Conservation (phyloP, 2,797 vertebrate genomes). For the Botia kubotai region DNA sequence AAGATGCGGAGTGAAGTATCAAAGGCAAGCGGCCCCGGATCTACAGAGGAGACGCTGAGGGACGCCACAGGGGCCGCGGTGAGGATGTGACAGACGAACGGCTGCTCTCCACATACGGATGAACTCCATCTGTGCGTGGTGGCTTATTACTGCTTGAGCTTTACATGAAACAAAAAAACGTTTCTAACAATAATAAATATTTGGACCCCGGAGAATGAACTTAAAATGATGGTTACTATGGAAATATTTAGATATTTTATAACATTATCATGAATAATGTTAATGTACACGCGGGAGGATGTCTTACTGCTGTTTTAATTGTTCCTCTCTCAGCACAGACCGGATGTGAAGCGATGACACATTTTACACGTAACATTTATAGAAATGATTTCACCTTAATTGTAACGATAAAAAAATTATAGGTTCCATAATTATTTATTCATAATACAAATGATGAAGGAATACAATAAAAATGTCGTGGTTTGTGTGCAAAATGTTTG, state of each 20-base stretch:
- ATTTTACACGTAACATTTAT: background rate
- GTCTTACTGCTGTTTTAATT: too few relatives aligned
- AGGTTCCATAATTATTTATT: constrained; percentile 68
- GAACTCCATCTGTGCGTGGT: background rate
- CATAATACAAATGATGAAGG: constrained; percentile 71
- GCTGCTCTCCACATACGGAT: background rate
- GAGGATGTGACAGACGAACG: constrained; percentile 73
- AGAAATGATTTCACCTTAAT: background rate
- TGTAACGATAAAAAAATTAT: background rate
- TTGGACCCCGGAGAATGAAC: background rate
- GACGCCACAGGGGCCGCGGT: constrained; percentile 72
- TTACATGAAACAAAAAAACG: background rate
- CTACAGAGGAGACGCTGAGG: constrained; percentile 71
- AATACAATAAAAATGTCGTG: constrained; percentile 76
- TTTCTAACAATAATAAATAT: background rate
- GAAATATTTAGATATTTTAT: background rate
- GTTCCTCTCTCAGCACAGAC: too few relatives aligned
- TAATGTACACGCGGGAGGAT: background rate
- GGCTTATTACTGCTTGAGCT: background rate
- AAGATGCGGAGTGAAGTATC: constrained; percentile 82
- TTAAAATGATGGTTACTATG: background rate
- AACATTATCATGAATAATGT: background rate
- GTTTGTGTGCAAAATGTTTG: constrained; percentile 73
- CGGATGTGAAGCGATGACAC: background rate
- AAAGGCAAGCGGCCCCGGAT: constrained; percentile 77